Evolutionary conservation across 2,888 invertebrate genomes (phyloP).

Genomic region (Phymatocera aterrima): DNA sequence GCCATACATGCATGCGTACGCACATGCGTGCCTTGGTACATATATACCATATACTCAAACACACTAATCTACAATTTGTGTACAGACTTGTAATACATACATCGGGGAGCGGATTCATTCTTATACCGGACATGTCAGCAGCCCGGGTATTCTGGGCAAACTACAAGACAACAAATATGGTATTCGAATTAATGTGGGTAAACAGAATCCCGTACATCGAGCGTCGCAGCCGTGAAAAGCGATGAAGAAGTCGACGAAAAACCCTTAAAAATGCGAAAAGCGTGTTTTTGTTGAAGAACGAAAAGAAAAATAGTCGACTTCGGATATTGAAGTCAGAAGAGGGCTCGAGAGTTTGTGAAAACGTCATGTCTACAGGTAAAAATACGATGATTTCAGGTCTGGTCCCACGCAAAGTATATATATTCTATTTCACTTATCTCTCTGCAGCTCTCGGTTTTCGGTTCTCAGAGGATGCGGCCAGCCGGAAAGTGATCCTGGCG

Average conservation of each 20-base stretch:
- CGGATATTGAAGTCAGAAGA: no score
- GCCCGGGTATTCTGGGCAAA: conserved; percentile 28
- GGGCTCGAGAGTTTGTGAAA: no score
- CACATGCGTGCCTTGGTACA: not conserved
- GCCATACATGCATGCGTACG: not conserved
- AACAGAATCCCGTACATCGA: not conserved
- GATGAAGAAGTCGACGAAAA: no score
- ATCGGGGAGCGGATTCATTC: conserved; percentile 46
- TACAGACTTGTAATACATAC: conserved; percentile 46
- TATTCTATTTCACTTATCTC: conserved; percentile 39
- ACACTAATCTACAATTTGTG: conserved; percentile 46
- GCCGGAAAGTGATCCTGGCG: conserved; percentile 55
- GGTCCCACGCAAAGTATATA: no score
- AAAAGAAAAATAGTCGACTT: no score
- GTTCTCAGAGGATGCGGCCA: conserved; percentile 55
- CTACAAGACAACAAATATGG: conserved; percentile 38
- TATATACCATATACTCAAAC: conserved; percentile 9
- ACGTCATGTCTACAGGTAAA: no score
- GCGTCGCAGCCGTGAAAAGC: not conserved
- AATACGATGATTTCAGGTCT: not conserved
- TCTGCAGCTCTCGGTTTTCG: conserved; percentile 43
- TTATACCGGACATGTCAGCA: conserved; percentile 38
- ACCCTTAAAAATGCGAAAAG: no score
- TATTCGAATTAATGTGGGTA: no score
- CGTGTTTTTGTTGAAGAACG: no score